phyloP scores from a whole-genome alignment of 1,140 invertebrate genomes.

The Asobara japonica region DNA sequence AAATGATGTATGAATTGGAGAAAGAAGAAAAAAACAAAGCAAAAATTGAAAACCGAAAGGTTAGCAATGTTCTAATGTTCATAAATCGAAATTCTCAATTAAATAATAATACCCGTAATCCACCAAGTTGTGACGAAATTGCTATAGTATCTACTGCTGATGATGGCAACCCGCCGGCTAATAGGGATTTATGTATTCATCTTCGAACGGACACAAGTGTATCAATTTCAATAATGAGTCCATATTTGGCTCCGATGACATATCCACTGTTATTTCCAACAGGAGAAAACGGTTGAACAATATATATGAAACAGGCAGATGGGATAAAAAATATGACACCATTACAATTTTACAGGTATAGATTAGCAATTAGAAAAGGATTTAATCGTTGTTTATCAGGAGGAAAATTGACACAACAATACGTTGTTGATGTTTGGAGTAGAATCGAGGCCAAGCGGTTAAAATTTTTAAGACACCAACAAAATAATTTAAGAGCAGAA shows the following conservation, averaged over 20 bases:
- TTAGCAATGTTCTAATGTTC: conserved; percentile 11
- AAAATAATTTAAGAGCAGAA: too few species aligned
- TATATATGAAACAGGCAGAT: conserved; percentile 16
- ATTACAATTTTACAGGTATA: conserved; percentile 31
- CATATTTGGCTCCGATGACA: conserved; percentile 26
- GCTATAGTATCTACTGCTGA: conserved; percentile 16
- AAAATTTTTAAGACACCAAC: conserved; percentile 27
- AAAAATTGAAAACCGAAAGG: background rate
- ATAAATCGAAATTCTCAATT: background rate
- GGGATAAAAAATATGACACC: conserved; percentile 12
- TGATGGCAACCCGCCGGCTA: conserved; percentile 10
- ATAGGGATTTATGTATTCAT: conserved; percentile 24
- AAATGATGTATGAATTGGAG: conserved; percentile 29
- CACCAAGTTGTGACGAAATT: conserved; percentile 17
- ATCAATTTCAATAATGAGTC: conserved; percentile 9
- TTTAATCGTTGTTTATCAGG: conserved; percentile 28
- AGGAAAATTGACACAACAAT: conserved; percentile 30
- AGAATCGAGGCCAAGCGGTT: conserved; percentile 29
- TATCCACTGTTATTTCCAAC: conserved; percentile 25
- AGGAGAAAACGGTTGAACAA: conserved; percentile 18
- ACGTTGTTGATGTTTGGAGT: conserved; percentile 30
- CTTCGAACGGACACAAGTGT: background rate
- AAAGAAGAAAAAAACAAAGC: conserved; percentile 4
- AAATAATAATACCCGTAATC: conserved; percentile 9
- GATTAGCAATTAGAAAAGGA: conserved; percentile 13